A percentile compares a stretch with the other conserved stretches of the same genome.
phyloP scores from a whole-genome alignment of 2,888 invertebrate species.

The Epiblema foenella region DNA sequence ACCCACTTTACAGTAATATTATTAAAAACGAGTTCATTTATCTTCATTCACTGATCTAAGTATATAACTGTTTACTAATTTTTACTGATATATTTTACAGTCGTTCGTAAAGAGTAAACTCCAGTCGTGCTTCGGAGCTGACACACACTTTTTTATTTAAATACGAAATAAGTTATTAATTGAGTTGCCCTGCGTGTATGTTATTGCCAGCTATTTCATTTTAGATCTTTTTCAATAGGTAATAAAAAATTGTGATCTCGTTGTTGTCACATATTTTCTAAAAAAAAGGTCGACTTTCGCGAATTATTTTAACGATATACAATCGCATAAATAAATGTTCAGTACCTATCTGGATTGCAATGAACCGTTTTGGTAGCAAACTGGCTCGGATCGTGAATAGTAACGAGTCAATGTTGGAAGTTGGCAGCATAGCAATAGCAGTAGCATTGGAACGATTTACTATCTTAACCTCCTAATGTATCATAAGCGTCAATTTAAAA shows the following conservation, averaged over 20 bases:
- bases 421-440: constrained; percentile 67
- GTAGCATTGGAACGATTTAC: constrained; percentile 65
- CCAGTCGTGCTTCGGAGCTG: too few species aligned
- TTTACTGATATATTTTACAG: too few species aligned
- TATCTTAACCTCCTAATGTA: neutral
- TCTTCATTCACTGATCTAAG: too few species aligned
- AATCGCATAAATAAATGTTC: neutral
- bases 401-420: constrained; percentile 44
- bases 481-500: neutral
- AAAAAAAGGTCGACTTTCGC: neutral
- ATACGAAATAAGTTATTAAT: too few species aligned
- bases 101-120: too few species aligned
- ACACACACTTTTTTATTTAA: too few species aligned
- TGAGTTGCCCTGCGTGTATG: too few species aligned
- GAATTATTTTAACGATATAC: neutral
- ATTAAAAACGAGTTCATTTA: too few species aligned
- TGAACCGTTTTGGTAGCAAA: constrained; percentile 35
- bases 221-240: neutral
- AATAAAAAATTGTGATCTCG: neutral
- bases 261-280: neutral
- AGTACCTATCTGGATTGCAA: constrained; percentile 17
- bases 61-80: too few species aligned
- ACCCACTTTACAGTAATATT: too few species aligned
- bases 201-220: neutral
- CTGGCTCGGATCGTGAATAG: constrained; percentile 41